Evolutionary conservation across 2,113 vertebrate species (phyloP).

Genomic region (Carettochelys insculpta): DNA sequence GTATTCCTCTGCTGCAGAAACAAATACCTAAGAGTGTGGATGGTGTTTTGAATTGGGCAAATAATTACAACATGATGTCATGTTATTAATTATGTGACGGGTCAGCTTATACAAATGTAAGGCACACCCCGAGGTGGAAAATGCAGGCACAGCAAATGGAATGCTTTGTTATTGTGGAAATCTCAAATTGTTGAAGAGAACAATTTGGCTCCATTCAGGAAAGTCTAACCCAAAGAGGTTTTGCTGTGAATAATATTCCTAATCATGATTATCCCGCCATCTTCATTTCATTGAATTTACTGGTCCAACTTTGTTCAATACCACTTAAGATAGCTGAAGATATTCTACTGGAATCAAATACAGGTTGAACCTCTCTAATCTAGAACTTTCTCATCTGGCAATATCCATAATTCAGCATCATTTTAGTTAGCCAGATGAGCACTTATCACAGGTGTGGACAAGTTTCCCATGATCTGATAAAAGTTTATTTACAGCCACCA

Average conservation of each 20-base stretch:
- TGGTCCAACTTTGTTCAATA: not conserved
- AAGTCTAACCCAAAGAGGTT: not conserved
- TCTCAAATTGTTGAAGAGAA: not conserved
- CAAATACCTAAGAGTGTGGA: constrained; percentile 35
- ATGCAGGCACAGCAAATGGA: not conserved
- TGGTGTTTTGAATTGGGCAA: constrained; percentile 8
- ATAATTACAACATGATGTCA: not conserved
- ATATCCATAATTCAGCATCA: too few relatives aligned
- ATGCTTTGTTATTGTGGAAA: not conserved
- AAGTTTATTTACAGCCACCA: too few relatives aligned
- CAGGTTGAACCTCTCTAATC: too few relatives aligned
- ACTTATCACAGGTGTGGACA: too few relatives aligned
- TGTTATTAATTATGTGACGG: constrained; percentile 64
- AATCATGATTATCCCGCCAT: not conserved
- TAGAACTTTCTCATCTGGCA: too few relatives aligned
- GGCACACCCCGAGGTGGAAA: constrained; percentile 53
- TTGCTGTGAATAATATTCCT: not conserved
- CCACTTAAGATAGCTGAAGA: not conserved
- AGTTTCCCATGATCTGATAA: too few relatives aligned
- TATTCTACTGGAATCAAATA: not conserved
- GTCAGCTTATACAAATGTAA: constrained; percentile 45
- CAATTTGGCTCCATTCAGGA: constrained; percentile 14
- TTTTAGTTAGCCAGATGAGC: too few relatives aligned
- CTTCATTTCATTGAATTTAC: not conserved
- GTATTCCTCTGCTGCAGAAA: constrained; percentile 47